Evolutionary conservation across 37 sponge, comb jelly and placozoan genomes (phyloP).

Genomic region (Crambe crambe): DNA sequence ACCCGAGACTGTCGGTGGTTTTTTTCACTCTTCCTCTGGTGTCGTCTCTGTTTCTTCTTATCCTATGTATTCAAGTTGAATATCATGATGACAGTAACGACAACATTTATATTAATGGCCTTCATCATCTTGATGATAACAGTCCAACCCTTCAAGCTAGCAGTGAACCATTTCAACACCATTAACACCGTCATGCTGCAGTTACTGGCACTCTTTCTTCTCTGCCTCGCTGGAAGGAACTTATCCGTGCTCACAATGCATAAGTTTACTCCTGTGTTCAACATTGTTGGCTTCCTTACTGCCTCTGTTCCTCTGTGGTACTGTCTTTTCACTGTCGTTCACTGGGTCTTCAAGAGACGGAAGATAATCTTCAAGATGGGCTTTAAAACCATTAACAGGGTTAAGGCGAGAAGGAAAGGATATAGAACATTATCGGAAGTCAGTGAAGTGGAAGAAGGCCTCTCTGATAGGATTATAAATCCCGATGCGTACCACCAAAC

Average conservation of each 20-base stretch:
- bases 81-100: neutral
- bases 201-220: neutral
- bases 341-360: neutral
- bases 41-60: neutral
- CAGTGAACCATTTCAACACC: neutral
- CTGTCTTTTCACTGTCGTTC: neutral
- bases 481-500: no score
- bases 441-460: neutral
- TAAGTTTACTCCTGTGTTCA: neutral
- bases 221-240: neutral
- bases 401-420: neutral
- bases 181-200: neutral
- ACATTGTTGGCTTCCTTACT: no score
- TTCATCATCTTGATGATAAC: neutral
- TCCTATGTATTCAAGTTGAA: conserved; percentile 9
- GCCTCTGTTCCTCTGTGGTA: neutral
- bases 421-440: neutral
- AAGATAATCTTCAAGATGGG: neutral
- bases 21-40: neutral
- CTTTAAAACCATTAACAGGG: no score
- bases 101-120: neutral
- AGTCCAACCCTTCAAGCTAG: neutral
- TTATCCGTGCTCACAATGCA: neutral
- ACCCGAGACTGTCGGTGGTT: neutral
- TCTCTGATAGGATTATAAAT: neutral